phyloP scores from a whole-genome alignment of 2,113 vertebrate species.

The Sinocyclocheilus anophthalmus region DNA sequence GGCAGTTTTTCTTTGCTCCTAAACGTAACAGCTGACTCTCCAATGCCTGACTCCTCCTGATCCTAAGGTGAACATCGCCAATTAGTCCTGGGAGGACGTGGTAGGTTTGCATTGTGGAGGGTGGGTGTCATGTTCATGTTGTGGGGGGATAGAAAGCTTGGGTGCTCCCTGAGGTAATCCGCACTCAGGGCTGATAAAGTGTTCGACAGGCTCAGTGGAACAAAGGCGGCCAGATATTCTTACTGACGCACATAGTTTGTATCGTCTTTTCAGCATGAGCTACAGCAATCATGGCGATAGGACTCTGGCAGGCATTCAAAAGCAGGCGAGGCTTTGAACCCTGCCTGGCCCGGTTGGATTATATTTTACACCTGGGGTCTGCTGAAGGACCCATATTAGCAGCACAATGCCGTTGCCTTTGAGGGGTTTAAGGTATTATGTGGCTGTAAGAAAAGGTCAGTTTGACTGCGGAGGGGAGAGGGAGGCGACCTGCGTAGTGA shows the following conservation, averaged over 20 bases:
- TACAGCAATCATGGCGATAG: slow-evolving; percentile 64
- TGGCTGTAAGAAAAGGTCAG: slow-evolving; percentile 58
- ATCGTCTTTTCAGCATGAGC: slow-evolving; percentile 72
- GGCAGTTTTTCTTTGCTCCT: neutral
- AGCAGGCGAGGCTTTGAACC: slow-evolving; percentile 67
- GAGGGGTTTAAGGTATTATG: slow-evolving; percentile 57
- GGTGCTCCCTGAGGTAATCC: slow-evolving; percentile 70
- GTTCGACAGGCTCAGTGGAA: slow-evolving; percentile 76
- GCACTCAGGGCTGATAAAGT: slow-evolving; percentile 72
- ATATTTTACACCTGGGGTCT: slow-evolving; percentile 65
- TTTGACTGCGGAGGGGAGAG: slow-evolving; percentile 59
- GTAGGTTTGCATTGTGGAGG: slow-evolving; percentile 74
- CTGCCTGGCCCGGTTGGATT: slow-evolving; percentile 58
- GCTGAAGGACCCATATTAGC: slow-evolving; percentile 63
- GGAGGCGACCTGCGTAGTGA: slow-evolving; percentile 53
- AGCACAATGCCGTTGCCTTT: slow-evolving; percentile 64
- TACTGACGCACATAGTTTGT: slow-evolving; percentile 75
- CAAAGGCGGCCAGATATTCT: slow-evolving; percentile 75
- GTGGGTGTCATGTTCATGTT: slow-evolving; percentile 74
- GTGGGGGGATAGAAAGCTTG: slow-evolving; percentile 62
- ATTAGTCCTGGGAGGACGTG: slow-evolving; percentile 77
- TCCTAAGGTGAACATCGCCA: slow-evolving; percentile 75
- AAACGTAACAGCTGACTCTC: slow-evolving; percentile 57
- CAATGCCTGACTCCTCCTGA: slow-evolving; percentile 68
- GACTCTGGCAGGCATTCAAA: slow-evolving; percentile 69